Conservation (phyloP, 2,888 invertebrate species). For the Saturnia japonica region DNA sequence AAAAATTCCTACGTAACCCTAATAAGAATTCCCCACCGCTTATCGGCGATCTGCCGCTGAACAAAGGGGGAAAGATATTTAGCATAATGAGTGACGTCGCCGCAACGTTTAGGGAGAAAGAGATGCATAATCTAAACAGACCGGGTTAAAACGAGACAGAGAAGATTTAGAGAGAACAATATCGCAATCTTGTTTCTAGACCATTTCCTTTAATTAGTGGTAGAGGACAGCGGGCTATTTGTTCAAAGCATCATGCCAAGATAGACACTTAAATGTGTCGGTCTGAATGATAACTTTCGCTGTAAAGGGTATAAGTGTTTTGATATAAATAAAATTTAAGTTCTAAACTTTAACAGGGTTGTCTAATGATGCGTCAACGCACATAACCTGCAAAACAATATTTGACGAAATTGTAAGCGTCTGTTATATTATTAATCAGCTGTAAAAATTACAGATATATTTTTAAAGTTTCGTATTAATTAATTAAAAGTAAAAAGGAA, state of each 20-base stretch:
- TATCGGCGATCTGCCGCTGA: conserved; percentile 67
- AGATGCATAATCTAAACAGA: conserved; percentile 36
- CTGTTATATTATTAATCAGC: too few species aligned
- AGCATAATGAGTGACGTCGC: conserved; percentile 81
- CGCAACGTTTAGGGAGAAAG: conserved; percentile 69
- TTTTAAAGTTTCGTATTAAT: too few species aligned
- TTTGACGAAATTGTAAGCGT: too few species aligned
- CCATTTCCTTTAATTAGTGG: conserved; percentile 82
- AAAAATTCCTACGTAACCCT: conserved; percentile 15
- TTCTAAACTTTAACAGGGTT: neutral
- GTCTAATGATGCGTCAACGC: neutral
- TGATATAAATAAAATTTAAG: neutral
- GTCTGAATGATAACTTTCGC: neutral
- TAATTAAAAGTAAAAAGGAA: too few species aligned
- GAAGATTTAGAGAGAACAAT: conserved; percentile 72
- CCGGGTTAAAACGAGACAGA: conserved; percentile 42
- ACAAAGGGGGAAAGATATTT: conserved; percentile 76
- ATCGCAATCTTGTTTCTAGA: conserved; percentile 83
- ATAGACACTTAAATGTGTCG: conserved; percentile 61
- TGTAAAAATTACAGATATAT: too few species aligned
- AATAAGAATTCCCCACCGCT: conserved; percentile 49
- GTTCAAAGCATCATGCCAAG: conserved; percentile 62
- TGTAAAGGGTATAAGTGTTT: neutral
- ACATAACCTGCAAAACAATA: neutral
- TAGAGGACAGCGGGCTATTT: conserved; percentile 73